These are phyloP conservation scores for Hesperia comma DNA, from an alignment of 2,888 invertebrate genomes.

Conservation along the genomic window DNA sequence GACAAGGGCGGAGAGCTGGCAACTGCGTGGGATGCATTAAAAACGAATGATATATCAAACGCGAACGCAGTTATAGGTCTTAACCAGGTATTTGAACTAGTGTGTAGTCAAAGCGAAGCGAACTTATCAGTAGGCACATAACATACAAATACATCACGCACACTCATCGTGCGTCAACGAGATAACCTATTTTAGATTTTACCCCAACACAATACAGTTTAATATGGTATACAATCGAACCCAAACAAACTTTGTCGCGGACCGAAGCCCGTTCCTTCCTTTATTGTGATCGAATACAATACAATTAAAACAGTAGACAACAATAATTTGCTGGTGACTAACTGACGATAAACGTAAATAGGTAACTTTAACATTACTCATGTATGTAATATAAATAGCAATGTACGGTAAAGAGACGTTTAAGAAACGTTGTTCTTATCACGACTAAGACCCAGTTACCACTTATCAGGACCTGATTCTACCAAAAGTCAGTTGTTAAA, in stretches of 20 bases:
- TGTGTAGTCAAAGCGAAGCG: too few relatives aligned
- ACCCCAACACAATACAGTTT: conserved; percentile 32
- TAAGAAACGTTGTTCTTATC: too few relatives aligned
- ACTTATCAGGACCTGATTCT: too few relatives aligned
- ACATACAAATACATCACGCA: conserved; percentile 33
- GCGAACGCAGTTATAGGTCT: too few relatives aligned
- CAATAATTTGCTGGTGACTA: conserved; percentile 39
- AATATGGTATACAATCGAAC: conserved; percentile 31
- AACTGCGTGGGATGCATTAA: too few relatives aligned
- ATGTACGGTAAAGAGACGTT: too few relatives aligned
- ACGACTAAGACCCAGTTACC: too few relatives aligned
- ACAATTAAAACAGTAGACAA: conserved; percentile 51
- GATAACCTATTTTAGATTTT: conserved; percentile 34
- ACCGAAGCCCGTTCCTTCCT: conserved; percentile 30
- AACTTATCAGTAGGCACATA: background rate
- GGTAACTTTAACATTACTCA: background rate
- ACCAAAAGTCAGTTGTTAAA: too few relatives aligned
- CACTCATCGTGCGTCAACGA: conserved; percentile 20
- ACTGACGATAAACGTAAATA: conserved; percentile 16
- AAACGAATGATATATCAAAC: too few relatives aligned
- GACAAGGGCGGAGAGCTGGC: too few relatives aligned
- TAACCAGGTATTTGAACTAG: too few relatives aligned
- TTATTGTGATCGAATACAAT: conserved; percentile 55
- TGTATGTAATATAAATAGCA: background rate
- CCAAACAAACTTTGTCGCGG: conserved; percentile 17